Conservation (phyloP, 2,797 vertebrate genomes). For the Euphonia xanthogaster region DNA sequence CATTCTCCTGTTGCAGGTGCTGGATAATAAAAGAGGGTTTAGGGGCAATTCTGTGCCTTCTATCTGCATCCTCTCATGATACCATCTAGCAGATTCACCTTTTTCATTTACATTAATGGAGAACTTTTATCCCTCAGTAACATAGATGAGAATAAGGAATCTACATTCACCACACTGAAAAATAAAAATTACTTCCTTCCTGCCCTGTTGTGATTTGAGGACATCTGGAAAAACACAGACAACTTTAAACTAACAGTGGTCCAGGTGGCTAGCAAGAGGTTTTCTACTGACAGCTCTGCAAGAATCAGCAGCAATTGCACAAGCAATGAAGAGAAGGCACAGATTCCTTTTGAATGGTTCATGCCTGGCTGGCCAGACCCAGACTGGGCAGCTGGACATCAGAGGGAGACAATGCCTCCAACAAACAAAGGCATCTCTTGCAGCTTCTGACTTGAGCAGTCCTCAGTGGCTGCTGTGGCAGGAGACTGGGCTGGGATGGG, state of each 20-base stretch:
- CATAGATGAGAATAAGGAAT: background rate
- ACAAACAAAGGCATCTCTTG: background rate
- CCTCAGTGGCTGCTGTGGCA: background rate
- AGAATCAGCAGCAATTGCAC: background rate
- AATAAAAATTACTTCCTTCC: background rate
- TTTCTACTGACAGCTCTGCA: background rate
- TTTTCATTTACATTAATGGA: background rate
- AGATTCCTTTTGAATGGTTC: background rate
- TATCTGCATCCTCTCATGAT: background rate
- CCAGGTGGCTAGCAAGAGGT: background rate
- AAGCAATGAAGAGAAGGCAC: background rate
- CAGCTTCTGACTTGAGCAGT: background rate
- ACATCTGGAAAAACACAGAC: background rate
- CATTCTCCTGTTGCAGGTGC: background rate
- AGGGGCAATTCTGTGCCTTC: background rate
- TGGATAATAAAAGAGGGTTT: background rate
- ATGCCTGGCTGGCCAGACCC: background rate
- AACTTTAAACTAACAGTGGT: background rate
- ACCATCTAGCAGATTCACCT: background rate
- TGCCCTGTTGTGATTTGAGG: background rate
- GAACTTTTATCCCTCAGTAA: background rate
- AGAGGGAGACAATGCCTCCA: background rate
- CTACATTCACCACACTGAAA: background rate
- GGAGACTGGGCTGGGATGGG: background rate
- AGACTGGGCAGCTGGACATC: background rate